Base-by-base conservation (phyloP, 2,113 vertebrate species). In the Atlantisia rogersi region DNA sequence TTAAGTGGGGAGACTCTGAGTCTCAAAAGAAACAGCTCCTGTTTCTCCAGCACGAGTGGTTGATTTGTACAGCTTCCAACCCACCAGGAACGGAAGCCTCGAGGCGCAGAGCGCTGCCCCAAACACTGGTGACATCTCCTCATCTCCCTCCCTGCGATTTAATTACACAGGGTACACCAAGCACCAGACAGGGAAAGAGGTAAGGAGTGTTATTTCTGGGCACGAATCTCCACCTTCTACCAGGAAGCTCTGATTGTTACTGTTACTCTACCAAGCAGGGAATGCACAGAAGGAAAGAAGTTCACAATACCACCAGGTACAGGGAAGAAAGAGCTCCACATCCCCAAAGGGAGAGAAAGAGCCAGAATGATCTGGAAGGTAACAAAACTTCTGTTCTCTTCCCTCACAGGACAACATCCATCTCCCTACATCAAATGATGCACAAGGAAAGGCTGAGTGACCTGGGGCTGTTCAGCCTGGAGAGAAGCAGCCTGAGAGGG, bases 221-320 rank as follows among this genome's bases (percentile, higher is more conserved):
- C 37, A 37, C 16, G 29, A 16, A 40, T 9, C 25, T 48, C 11
- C 15, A 4, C 19, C 28, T 32, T 69, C 64, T 19, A 50, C 28
- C n/a, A 70, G 56, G 19, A 83, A 48, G 9, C 5, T 7, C 4
- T 6, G 39, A 20, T 4, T 71, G 29, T n/a, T 82, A 17, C 24
- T 63, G 6, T 32, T 24, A 68, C 5, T 11, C 35, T 35, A 62
- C 24, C 59, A 25, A 67, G 50, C n/a, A 20, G 28, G 29, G 52
- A 28, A 14, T 1, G 6, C 26, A 60, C 12, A 53, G 48, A 70
- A 82, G 13, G 28, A 84, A 58, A 6, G 7, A 60, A 78, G 26
- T 2, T 9, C 4, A 0, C 1, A 9, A 20, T 35, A 14, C 79
- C 11, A 37, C 4, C 0, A 0, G 52, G 18, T 19, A 26, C 9